Evolutionary conservation across 2,888 invertebrate genomes (phyloP).

Genomic region (Heliconius sara): DNA sequence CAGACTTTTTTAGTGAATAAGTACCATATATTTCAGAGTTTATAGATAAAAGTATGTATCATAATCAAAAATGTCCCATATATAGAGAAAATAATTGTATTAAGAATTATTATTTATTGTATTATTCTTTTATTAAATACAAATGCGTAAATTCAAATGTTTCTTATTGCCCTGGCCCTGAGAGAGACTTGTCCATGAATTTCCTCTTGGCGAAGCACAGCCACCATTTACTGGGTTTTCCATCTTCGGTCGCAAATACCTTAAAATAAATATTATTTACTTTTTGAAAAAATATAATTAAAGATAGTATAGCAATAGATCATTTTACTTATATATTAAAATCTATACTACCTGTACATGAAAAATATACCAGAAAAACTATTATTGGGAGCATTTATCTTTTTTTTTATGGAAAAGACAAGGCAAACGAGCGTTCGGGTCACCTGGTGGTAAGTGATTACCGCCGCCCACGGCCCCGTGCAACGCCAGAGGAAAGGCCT

Average conservation of each 20-base stretch:
- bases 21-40: constrained; percentile 15
- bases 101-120: constrained; percentile 4
- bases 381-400: too few species aligned
- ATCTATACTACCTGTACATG: too few species aligned
- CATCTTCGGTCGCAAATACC: constrained; percentile 93
- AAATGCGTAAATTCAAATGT: constrained; percentile 19
- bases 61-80: neutral
- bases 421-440: too few species aligned
- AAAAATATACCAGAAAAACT: too few species aligned
- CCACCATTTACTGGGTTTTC: constrained; percentile 99
- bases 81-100: constrained; percentile 2
- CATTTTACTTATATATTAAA: too few species aligned
- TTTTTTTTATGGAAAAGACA: too few species aligned
- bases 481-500: too few species aligned
- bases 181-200: constrained; percentile 99
- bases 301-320: too few species aligned
- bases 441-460: too few species aligned
- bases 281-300: too few species aligned
- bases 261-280: constrained; percentile 45
- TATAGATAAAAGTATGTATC: constrained; percentile 13
- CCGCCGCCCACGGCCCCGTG: too few species aligned
- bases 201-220: constrained; percentile 99
- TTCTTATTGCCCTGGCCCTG: constrained; percentile 91
- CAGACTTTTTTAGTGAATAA: neutral
- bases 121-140: constrained; percentile 41